Evolutionary conservation across 2,888 invertebrate genomes (phyloP).

Genomic region (Frankliniella intonsa): DNA sequence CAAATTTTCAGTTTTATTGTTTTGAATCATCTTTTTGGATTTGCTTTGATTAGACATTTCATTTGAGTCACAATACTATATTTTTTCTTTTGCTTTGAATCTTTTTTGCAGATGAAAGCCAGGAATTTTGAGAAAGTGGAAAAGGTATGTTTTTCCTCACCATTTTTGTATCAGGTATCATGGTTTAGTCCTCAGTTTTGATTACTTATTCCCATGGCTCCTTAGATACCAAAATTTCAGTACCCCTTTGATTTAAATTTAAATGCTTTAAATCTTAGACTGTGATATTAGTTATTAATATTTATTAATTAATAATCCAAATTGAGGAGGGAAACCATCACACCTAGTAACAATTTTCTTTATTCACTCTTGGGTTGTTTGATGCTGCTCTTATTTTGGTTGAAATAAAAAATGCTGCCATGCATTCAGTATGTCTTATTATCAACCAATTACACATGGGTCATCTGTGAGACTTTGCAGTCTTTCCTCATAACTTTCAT

Average conservation of each 20-base stretch:
- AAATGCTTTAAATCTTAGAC: background rate
- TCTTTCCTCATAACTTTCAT: background rate
- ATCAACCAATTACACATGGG: conserved; percentile 15
- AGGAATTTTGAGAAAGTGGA: conserved; percentile 98
- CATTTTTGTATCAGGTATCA: background rate
- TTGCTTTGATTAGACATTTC: conserved; percentile 28
- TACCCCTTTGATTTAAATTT: too few species aligned
- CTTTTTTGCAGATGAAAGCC: conserved; percentile 81
- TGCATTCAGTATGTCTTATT: conserved; percentile 17
- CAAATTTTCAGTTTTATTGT: conserved; percentile 12
- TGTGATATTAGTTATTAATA: background rate
- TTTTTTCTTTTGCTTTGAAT: background rate
- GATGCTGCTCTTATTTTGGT: conserved; percentile 21
- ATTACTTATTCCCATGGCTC: too few species aligned
- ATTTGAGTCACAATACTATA: conserved; percentile 28
- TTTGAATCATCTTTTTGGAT: conserved; percentile 31
- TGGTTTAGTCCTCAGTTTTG: background rate
- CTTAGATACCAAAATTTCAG: too few species aligned
- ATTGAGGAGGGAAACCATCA: background rate
- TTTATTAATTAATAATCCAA: background rate
- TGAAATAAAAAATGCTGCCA: conserved; percentile 5
- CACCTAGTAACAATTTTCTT: background rate
- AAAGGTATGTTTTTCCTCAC: conserved; percentile 67
- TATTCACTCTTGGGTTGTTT: background rate
- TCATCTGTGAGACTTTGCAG: background rate